Base-by-base conservation (phyloP, 2,888 invertebrate species). In the Apodemia hepburni region DNA sequence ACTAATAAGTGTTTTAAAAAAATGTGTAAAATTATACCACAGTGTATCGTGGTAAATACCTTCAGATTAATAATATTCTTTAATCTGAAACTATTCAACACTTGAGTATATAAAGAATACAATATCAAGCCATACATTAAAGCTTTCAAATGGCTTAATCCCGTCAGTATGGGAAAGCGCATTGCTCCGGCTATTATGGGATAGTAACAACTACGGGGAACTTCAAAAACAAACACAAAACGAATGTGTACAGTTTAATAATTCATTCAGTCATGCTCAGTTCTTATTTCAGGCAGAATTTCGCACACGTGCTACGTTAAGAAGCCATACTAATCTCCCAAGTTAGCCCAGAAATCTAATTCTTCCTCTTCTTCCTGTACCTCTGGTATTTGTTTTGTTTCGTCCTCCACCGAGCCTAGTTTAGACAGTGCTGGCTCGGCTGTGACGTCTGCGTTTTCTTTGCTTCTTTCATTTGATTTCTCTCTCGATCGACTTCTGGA, bases 401-500 rank as follows among this genome's bases (percentile, higher is more conserved):
- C 85, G 61, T 92, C 92, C 69, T 90, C 90, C 77, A 89, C 85
- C 65, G 91, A 86, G 73, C 77, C 82, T 66, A 85, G 78, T 75
- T 82, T 84, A 54, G 85, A 79, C 65, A 83, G 72, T 45, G 78
- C 78, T 67, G 73, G 77, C 65, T 73, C 68, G 42, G 77, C 76
- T 59, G 58, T 68, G 45, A 73, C 69, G 57, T 74, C 77, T 63
- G 85, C 82, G 65, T 78, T 75, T 59, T 87, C 85, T 66, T 74
- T 75, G 72, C 77, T 81, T 67, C 76, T 77, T 69, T 82, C 83
- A 69, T 75, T 79, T 65, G 82, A 82, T 73, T 76, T 79, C 75
- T 89, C 89, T 71, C 89, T 82, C 75, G 91, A 90, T 62, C 84
- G 89, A 90, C 90, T 90, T 91, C 91, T 91, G 87, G 92, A 91